Evolutionary conservation across 2,888 invertebrate species (phyloP), one percentile per base, ranked within the genome.

Genomic region (Pseudolycoriella hygida): DNA sequence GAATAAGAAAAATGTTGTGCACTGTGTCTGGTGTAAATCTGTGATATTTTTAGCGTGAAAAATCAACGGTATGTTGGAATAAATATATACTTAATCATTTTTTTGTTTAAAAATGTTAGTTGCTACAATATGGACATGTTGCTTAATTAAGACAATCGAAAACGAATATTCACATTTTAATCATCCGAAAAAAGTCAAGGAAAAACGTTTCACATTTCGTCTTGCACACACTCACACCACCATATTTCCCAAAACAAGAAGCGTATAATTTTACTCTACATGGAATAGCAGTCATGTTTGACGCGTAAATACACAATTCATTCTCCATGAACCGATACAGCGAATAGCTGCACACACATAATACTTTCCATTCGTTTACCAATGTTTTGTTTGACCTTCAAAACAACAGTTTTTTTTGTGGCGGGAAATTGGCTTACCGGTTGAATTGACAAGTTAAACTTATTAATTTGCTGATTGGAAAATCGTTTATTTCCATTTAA

Each of bases 41-140:
- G 54, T 56, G 56, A 55, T 56, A 55, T 25, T 25, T 25, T 25
- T 52, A 52, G 53, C 55, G 52, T 53, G 53, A 54, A 52, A 49
- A 53, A 53, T 51, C 52, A 55, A 56, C 53, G 56, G 56, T 56
- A 56, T 50, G 54, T 45, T 15, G 5, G 25, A 42, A 42, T n/a
- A n/a, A n/a, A n/a, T n/a, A 14, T 42, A 25, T n/a, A 14, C 25
- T 14, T 25, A n/a, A 17, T 39, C 10, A 15, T 42, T 42, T 18
- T 42, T 18, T 18, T 3, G 31, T 43, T 31, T 43, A 25, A 25
- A 25, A 4, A 25, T 25, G 4, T 25, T n/a, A n/a, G n/a, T 25
- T 25, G 5, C 25, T 6, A 25, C 25, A 25, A 25, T 25, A 25
- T 25, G 25, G 25, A 25, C 4, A 6, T 25, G 25, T 8, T 25